phyloP scores from a whole-genome alignment of 2,888 invertebrate genomes.

The Drosophila mulleri region DNA sequence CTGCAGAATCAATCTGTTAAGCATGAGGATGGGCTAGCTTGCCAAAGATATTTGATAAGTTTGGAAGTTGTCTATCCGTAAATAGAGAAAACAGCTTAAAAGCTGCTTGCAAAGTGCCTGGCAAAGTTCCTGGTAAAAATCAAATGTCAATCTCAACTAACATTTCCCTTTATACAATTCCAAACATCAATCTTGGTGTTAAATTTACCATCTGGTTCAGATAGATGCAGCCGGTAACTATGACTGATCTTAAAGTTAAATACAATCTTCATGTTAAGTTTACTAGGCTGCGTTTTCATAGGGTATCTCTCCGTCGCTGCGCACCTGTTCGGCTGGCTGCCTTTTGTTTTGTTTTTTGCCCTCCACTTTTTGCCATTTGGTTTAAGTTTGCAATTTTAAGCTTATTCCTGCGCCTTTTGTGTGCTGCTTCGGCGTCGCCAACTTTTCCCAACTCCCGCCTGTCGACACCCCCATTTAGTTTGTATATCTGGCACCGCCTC shows the following conservation, averaged over 20 bases:
- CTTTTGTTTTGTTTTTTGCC: slow-evolving; percentile 9
- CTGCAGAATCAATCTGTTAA: background rate
- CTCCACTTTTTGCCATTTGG: slow-evolving; percentile 40
- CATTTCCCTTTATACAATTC: too few species aligned
- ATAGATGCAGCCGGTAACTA: too few species aligned
- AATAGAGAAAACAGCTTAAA: background rate
- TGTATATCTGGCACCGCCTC: slow-evolving; percentile 15
- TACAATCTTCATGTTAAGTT: background rate
- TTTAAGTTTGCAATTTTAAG: slow-evolving; percentile 75
- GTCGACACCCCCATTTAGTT: slow-evolving; percentile 18
- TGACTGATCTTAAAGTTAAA: background rate
- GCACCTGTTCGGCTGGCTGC: background rate
- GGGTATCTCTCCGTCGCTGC: background rate
- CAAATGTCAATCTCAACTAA: background rate
- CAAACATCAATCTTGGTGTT: background rate
- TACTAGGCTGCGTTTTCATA: background rate
- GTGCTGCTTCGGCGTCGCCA: slow-evolving; percentile 8
- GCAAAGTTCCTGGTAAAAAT: too few species aligned
- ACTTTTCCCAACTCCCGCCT: background rate
- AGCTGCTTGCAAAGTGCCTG: background rate
- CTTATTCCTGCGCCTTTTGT: slow-evolving; percentile 68
- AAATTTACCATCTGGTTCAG: background rate
- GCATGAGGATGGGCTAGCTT: background rate
- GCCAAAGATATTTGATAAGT: background rate
- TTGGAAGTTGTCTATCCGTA: background rate